phyloP scores from a whole-genome alignment of 2,113 vertebrate genomes.

The Pristiophorus japonicus region DNA sequence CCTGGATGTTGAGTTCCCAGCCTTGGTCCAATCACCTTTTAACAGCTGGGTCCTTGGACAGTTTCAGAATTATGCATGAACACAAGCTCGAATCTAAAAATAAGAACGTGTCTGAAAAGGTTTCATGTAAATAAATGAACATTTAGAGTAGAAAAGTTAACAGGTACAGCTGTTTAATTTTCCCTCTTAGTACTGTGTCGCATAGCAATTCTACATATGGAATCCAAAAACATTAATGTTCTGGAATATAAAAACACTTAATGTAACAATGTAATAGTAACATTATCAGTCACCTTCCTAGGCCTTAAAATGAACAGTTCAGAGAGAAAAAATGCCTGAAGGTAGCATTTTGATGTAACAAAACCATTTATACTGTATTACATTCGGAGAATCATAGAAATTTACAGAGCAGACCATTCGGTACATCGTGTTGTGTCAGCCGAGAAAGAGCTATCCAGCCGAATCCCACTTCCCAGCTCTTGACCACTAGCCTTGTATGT shows the following conservation, averaged over 20 bases:
- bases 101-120: background rate
- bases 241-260: background rate
- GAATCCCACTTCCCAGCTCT: no score
- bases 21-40: constrained; percentile 5
- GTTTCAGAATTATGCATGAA: background rate
- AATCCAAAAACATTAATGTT: background rate
- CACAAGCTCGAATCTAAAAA: background rate
- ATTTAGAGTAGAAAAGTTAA: background rate
- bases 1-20: no score
- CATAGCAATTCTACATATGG: background rate
- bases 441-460: no score
- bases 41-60: constrained; percentile 39
- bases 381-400: no score
- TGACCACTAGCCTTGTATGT: no score
- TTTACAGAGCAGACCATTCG: no score
- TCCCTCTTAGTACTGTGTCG: background rate
- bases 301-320: background rate
- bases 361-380: no score
- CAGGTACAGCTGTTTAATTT: background rate
- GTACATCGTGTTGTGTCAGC: no score
- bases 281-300: background rate
- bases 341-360: no score
- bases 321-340: no score
- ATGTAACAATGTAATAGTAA: no score
- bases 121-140: background rate